Percentiles rank a stretch among this genome's conserved stretches.
These are phyloP conservation scores for Stylophora pistillata DNA, from an alignment of 64 coral and sea anemone genomes.

Conservation along the genomic window DNA sequence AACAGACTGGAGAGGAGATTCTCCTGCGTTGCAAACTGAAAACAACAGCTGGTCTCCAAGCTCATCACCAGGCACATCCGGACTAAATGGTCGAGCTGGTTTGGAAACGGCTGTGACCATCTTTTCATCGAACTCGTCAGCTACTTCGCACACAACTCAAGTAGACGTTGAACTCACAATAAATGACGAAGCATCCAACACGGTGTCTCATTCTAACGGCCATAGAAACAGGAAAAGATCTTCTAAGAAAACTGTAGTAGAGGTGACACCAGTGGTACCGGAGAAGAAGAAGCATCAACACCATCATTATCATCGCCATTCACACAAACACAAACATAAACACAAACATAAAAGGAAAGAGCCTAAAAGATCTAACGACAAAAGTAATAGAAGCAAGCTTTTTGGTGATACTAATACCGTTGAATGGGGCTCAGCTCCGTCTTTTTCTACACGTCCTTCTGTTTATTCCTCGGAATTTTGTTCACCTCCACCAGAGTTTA, in stretches of 20 bases:
- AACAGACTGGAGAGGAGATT: constrained; percentile 48
- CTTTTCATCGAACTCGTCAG: neutral
- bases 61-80: constrained; percentile 17
- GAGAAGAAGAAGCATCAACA: neutral
- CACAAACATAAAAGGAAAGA: constrained; percentile 43
- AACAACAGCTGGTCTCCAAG: constrained; percentile 67
- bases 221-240: neutral
- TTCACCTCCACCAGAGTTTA: neutral
- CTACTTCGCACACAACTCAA: neutral
- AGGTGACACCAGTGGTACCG: neutral
- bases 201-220: neutral
- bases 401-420: neutral
- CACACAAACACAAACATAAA: constrained; percentile 56
- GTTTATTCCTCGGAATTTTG: neutral
- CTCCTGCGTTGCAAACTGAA: neutral
- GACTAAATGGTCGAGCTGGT: constrained; percentile 13
- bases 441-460: neutral
- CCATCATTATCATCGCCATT: constrained; percentile 25
- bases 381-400: neutral
- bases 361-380: neutral
- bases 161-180: neutral
- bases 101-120: constrained; percentile 11
- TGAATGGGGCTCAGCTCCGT: neutral
- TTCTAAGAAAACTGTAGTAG: neutral
- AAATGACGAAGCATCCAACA: neutral